Percentiles rank a stretch among this genome's conserved stretches.
Conservation (phyloP, 2,797 vertebrate genomes). For the Sebastes kiyomatsui region DNA sequence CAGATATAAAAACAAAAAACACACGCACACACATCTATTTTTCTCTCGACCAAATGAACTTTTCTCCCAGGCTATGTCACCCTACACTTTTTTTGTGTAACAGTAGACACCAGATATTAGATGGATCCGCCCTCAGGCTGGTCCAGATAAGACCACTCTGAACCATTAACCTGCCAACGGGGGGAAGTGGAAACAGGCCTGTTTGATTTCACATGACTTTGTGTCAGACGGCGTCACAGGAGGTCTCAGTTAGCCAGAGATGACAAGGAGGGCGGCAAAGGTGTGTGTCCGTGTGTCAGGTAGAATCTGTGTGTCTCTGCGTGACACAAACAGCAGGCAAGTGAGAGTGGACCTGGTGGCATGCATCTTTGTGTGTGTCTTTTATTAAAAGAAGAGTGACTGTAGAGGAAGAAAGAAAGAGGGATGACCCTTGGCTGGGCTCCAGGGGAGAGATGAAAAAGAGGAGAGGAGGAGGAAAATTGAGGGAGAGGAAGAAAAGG, state of each 20-base stretch:
- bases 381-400: slow-evolving; percentile 62
- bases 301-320: slow-evolving; percentile 43
- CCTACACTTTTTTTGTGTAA: slow-evolving; percentile 16
- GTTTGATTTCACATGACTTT: slow-evolving; percentile 48
- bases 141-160: slow-evolving; percentile 45
- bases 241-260: slow-evolving; percentile 54
- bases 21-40: background rate
- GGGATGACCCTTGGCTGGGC: slow-evolving; percentile 53
- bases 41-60: background rate
- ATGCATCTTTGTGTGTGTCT: slow-evolving; percentile 34
- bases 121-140: slow-evolving; percentile 34
- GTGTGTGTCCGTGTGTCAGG: slow-evolving; percentile 37
- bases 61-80: slow-evolving; percentile 1
- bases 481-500: slow-evolving; percentile 27
- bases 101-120: slow-evolving; percentile 58
- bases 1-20: background rate
- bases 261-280: slow-evolving; percentile 58
- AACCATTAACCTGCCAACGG: slow-evolving; percentile 46
- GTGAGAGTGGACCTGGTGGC: background rate
- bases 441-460: slow-evolving; percentile 47
- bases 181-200: slow-evolving; percentile 30
- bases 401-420: slow-evolving; percentile 31
- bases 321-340: slow-evolving; percentile 42
- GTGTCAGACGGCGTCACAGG: slow-evolving; percentile 60
- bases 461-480: slow-evolving; percentile 14